Evolutionary conservation across 2,797 vertebrate species (phyloP).

Genomic region (Chaenodraco wilsoni): DNA sequence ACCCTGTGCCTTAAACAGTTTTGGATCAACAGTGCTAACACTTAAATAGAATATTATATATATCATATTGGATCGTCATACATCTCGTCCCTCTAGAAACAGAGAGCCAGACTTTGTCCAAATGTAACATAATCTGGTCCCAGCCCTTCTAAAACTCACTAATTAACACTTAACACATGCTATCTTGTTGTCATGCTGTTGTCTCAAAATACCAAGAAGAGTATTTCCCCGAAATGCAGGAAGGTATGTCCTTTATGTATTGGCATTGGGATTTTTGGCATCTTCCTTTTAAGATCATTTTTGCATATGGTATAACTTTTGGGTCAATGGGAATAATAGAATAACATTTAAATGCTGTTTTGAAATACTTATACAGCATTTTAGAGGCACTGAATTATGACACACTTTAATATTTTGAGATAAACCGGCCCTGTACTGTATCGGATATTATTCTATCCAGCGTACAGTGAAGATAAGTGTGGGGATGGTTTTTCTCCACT

Average conservation of each 20-base stretch:
- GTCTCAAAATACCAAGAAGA: background rate
- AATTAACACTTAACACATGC: background rate
- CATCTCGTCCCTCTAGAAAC: background rate
- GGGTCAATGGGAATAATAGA: too few species aligned
- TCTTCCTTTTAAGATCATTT: too few species aligned
- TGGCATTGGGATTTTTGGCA: too few species aligned
- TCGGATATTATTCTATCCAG: background rate
- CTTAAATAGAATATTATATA: background rate
- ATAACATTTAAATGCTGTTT: too few species aligned
- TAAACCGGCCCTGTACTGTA: background rate
- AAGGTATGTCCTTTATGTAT: too few species aligned
- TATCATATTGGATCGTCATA: background rate
- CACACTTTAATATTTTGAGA: background rate
- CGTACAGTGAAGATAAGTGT: background rate
- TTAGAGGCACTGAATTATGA: background rate
- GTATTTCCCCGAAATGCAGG: too few species aligned
- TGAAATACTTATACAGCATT: background rate
- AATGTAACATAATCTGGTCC: background rate
- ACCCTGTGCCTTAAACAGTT: background rate
- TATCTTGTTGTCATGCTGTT: conserved; percentile 9
- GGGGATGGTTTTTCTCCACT: conserved; percentile 44
- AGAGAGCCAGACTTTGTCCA: background rate
- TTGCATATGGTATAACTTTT: too few species aligned
- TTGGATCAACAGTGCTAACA: background rate
- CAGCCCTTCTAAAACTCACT: background rate